Base-by-base conservation (phyloP, 2,888 invertebrate genomes). In the Timema podura region DNA sequence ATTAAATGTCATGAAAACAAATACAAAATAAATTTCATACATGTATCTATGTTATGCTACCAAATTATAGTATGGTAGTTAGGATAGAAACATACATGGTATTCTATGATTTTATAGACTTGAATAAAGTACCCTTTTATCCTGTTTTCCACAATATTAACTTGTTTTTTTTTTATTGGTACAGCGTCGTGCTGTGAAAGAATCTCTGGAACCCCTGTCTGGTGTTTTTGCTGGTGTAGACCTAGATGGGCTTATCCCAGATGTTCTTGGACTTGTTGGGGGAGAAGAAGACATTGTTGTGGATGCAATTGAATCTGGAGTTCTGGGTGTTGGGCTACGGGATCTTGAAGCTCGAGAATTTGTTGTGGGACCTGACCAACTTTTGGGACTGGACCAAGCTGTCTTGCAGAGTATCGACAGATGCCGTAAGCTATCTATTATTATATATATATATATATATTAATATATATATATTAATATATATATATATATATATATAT, bases 361-460 rank as follows among this genome's bases (percentile, higher is more conserved):
- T 66, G 85, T 89, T 0, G 83, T 90, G 68, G 89, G 89, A 65
- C 90, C 89, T 0, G 92, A 91, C 0, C 92, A 94, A 80, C 87
- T 96, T 0, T 83, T 96, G 74, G 91, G 95, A 0, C 81, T 98
- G 68, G 97, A 97, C 81, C 92, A 95, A 77, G 96, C 96, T 0
- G 91, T 97, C 73, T 81, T 96, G 1, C 92, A 94, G 78, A 93
- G 96, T 77, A 96, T 98, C 74, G 96, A 96, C 77, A 87, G 92
- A 76, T 95, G 95, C 82, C 88, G 89, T 89, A 81, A 82, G 87
- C 73, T 51, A 30, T 30, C 30, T 30, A 30, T 30, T 30, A n/a
- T n/a, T n/a, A n/a, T n/a, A 30, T 30, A 30, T 30, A 2, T 30
- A 30, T 30, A 30, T 30, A 2, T 30, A 30, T 30, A 30, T 30